Percentiles rank a stretch among this genome's conserved stretches.
phyloP scores from a whole-genome alignment of 2,797 vertebrate genomes.

The Myotis daubentonii region DNA sequence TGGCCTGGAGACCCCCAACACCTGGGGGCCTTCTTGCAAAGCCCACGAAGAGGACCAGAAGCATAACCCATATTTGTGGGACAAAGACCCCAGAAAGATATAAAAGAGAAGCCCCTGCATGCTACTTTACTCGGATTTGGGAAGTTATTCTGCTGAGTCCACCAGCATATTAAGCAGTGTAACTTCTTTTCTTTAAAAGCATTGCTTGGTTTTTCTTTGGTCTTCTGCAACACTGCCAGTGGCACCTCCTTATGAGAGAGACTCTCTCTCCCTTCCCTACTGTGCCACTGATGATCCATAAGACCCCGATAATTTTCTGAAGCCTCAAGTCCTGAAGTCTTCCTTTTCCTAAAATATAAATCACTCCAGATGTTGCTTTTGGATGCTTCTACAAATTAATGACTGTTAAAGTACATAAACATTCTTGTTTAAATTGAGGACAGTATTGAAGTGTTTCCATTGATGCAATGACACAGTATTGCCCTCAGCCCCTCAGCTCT shows the following conservation, averaged over 20 bases:
- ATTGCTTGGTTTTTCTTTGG: too few species aligned
- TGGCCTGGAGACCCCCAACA: too few species aligned
- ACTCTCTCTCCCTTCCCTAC: background rate
- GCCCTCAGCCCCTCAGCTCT: background rate
- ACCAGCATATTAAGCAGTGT: too few species aligned
- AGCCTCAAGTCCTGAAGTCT: background rate
- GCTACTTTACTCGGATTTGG: too few species aligned
- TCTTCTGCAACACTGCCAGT: too few species aligned
- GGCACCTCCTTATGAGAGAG: background rate
- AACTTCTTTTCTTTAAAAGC: too few species aligned
- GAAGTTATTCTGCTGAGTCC: too few species aligned
- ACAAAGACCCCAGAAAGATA: too few species aligned
- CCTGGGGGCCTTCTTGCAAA: too few species aligned
- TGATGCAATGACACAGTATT: background rate
- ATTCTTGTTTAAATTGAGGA: background rate
- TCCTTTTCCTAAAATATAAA: background rate
- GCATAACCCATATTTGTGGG: too few species aligned
- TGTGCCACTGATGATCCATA: background rate
- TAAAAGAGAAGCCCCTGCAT: too few species aligned
- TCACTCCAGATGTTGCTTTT: background rate
- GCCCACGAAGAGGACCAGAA: rapidly evolving
- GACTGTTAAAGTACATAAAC: background rate
- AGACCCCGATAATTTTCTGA: too few species aligned
- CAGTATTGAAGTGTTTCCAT: background rate
- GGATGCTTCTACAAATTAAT: background rate